Conservation (phyloP, 2,888 invertebrate species). For the Chrysolina oricalcia region DNA sequence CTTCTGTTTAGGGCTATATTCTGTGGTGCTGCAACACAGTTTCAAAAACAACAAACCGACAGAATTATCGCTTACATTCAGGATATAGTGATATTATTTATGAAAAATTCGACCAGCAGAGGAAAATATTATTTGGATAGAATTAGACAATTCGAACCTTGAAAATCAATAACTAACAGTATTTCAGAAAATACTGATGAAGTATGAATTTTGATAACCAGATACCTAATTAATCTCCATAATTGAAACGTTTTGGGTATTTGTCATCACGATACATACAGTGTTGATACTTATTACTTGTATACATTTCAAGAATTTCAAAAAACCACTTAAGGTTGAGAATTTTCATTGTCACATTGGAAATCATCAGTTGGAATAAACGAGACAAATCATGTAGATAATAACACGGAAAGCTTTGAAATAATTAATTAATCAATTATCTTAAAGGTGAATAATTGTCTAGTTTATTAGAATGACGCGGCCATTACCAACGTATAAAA, state of each 20-base stretch:
- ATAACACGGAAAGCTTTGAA: neutral
- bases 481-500: neutral
- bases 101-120: no score
- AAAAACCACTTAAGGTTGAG: slow-evolving; percentile 36
- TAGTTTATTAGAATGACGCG: neutral
- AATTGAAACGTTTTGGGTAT: slow-evolving; percentile 27
- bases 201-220: no score
- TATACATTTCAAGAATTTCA: slow-evolving; percentile 37
- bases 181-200: no score
- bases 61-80: no score
- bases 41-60: no score
- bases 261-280: slow-evolving; percentile 39
- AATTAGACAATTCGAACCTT: no score
- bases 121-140: no score
- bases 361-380: slow-evolving; percentile 16
- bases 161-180: no score
- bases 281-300: slow-evolving; percentile 44
- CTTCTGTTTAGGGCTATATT: no score
- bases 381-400: slow-evolving; percentile 8
- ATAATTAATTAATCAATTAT: slow-evolving; percentile 6
- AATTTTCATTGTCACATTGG: slow-evolving; percentile 28
- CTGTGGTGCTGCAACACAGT: no score
- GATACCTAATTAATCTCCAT: no score
- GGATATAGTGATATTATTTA: no score
- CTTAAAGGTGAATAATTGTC: neutral